Percentiles rank a stretch among this genome's conserved stretches.
These are phyloP conservation scores for Xanthia icteritia DNA, from an alignment of 2,888 invertebrate genomes.

Conservation along the genomic window DNA sequence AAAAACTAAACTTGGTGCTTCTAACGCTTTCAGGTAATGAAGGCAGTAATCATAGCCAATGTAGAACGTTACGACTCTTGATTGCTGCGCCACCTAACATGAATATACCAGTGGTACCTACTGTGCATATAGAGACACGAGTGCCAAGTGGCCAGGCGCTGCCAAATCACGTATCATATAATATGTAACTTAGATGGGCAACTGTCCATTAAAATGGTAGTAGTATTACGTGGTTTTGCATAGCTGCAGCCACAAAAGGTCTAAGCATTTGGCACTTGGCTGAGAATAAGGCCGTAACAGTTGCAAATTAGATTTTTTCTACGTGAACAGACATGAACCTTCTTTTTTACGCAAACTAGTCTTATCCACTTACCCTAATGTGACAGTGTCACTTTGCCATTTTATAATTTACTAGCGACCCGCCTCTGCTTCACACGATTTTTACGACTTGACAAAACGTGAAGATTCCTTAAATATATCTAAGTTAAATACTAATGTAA, in stretches of 20 bases:
- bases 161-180: conserved; percentile 13
- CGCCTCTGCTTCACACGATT: too few relatives aligned
- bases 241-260: not conserved
- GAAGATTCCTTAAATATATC: too few relatives aligned
- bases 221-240: conserved; percentile 17
- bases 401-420: not conserved
- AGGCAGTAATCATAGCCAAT: not conserved
- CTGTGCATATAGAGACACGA: not conserved
- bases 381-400: not conserved
- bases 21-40: not conserved
- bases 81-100: not conserved
- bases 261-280: not conserved
- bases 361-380: not conserved
- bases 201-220: not conserved
- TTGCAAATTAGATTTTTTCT: not conserved
- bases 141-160: conserved; percentile 14
- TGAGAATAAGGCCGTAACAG: not conserved
- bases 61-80: not conserved
- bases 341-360: not conserved
- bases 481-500: too few relatives aligned
- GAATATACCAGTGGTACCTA: not conserved
- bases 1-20: not conserved
- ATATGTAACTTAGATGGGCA: not conserved
- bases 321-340: not conserved
- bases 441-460: too few relatives aligned